Percentiles rank a stretch among this genome's conserved stretches.
Conservation (phyloP, 2,888 invertebrate species). For the Scaeva pyrastri region DNA sequence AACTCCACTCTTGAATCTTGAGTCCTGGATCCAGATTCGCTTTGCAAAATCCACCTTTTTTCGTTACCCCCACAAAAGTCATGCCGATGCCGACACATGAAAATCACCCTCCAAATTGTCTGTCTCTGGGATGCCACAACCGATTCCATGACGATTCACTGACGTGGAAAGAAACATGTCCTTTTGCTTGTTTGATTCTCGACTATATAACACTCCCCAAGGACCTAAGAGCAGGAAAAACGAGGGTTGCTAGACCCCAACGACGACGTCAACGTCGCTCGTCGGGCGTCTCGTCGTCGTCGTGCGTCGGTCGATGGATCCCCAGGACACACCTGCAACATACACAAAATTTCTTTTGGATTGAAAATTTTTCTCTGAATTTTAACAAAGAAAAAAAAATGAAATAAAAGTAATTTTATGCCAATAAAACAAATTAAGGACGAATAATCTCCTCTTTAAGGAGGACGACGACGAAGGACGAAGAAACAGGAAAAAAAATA, state of each 20-base stretch:
- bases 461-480: conserved; percentile 1
- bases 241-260: conserved; percentile 29
- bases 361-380: conserved; percentile 36
- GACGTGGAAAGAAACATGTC: conserved; percentile 65
- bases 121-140: conserved; percentile 69
- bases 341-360: conserved; percentile 32
- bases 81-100: conserved; percentile 17
- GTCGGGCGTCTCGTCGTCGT: no score
- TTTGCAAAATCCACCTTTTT: conserved; percentile 48
- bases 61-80: conserved; percentile 47
- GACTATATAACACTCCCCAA: conserved; percentile 43
- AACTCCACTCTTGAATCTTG: conserved; percentile 6
- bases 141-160: conserved; percentile 74
- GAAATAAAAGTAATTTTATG: conserved; percentile 67
- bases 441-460: conserved; percentile 21
- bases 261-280: no score
- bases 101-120: conserved; percentile 55
- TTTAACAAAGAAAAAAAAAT: background rate
- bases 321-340: conserved; percentile 62
- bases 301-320: background rate
- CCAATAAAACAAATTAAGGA: conserved; percentile 73
- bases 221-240: conserved; percentile 27
- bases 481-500: conserved; percentile 12
- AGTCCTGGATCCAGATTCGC: background rate
- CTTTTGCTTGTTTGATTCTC: conserved; percentile 64